phyloP scores from a whole-genome alignment of 1,140 invertebrate species.

The Drosophila ambigua region DNA sequence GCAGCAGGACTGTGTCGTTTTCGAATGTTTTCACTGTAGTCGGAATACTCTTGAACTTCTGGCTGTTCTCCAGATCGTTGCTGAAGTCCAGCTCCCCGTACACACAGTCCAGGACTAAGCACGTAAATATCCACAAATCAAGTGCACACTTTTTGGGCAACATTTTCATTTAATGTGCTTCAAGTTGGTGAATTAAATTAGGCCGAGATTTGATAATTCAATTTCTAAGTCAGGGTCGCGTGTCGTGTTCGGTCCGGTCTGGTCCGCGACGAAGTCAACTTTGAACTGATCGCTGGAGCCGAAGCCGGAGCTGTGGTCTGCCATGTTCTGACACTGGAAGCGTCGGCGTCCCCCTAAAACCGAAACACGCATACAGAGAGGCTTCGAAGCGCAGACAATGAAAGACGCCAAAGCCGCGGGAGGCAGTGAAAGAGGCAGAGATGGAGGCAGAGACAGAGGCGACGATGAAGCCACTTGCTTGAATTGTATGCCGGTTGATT shows the following conservation, averaged over 20 bases:
- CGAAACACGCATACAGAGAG: slow-evolving; percentile 25
- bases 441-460: slow-evolving; percentile 10
- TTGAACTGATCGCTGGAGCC: slow-evolving; percentile 63
- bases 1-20: slow-evolving; percentile 89
- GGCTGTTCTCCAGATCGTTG: slow-evolving; percentile 69
- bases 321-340: background rate
- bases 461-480: slow-evolving; percentile 31
- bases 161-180: slow-evolving; percentile 26
- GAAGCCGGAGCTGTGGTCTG: background rate
- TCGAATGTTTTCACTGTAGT: slow-evolving; percentile 90
- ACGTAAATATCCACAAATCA: slow-evolving; percentile 29
- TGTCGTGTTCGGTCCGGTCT: slow-evolving; percentile 31
- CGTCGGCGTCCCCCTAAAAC: slow-evolving; percentile 26
- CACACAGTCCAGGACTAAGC: slow-evolving; percentile 8
- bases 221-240: slow-evolving; percentile 41
- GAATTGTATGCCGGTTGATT: slow-evolving; percentile 65
- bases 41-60: slow-evolving; percentile 86
- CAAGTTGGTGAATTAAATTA: slow-evolving; percentile 62
- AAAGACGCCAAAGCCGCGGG: slow-evolving; percentile 34
- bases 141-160: slow-evolving; percentile 10
- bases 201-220: slow-evolving; percentile 35
- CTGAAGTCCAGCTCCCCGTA: slow-evolving; percentile 60
- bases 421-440: slow-evolving; percentile 23
- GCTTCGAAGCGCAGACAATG: slow-evolving; percentile 20
- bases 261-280: slow-evolving; percentile 56